Evolutionary conservation across 2,888 invertebrate genomes (phyloP).

Genomic region (Ophion slaviceki): DNA sequence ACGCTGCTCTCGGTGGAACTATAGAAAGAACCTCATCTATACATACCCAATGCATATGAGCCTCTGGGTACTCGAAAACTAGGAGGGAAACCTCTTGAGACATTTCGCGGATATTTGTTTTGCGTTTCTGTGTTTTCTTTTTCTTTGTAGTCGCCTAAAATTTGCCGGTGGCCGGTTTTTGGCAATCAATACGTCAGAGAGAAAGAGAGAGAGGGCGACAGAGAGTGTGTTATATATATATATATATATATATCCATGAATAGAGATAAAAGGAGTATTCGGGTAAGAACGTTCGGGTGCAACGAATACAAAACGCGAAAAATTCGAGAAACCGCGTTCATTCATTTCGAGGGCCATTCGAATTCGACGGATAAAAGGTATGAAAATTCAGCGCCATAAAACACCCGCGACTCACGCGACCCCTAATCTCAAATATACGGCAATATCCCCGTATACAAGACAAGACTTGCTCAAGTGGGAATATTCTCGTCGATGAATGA

Average conservation of each 20-base stretch:
- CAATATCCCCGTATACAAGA: not conserved
- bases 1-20: conserved; percentile 9
- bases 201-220: too few relatives aligned
- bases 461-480: not conserved
- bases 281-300: too few relatives aligned
- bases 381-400: not conserved
- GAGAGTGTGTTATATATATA: too few relatives aligned
- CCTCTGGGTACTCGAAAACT: conserved; percentile 33
- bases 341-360: too few relatives aligned
- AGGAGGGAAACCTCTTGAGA: conserved; percentile 58
- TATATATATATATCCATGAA: too few relatives aligned
- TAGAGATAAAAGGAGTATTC: too few relatives aligned
- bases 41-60: conserved; percentile 49
- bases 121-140: conserved; percentile 37
- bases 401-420: not conserved
- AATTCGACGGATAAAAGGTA: conserved; percentile 2
- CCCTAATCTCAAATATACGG: conserved; percentile 18
- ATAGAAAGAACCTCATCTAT: conserved; percentile 26
- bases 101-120: conserved; percentile 41
- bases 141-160: conserved; percentile 17
- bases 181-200: not conserved
- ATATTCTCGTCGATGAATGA: conserved; percentile 31
- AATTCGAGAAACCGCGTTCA: too few relatives aligned
- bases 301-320: too few relatives aligned
- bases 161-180: not conserved